These are phyloP conservation scores for Pentalonia nigronervosa DNA, from an alignment of 1,140 invertebrate genomes.

Conservation along the genomic window DNA sequence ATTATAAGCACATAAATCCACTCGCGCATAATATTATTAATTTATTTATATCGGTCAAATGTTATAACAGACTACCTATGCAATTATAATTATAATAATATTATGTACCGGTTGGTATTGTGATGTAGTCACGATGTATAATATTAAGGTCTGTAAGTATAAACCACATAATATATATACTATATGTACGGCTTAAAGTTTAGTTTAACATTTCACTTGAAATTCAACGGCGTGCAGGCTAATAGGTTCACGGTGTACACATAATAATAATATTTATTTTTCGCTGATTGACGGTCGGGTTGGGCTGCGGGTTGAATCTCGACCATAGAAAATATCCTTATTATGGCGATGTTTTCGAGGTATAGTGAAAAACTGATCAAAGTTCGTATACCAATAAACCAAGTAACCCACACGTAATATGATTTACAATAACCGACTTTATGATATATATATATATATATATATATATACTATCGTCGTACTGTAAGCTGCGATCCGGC, in stretches of 20 bases:
- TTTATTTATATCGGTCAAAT: neutral
- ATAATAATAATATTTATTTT: neutral
- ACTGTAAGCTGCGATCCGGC: neutral
- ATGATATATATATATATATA: no score
- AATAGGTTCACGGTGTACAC: no score
- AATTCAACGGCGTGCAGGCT: neutral
- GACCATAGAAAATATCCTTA: neutral
- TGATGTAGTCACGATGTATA: neutral
- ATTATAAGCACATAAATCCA: neutral
- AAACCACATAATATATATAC: neutral
- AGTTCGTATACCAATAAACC: neutral
- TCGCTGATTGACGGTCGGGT: neutral
- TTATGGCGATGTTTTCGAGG: neutral
- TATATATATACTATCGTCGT: neutral
- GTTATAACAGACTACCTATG: neutral
- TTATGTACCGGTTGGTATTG: neutral
- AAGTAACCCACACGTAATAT: neutral
- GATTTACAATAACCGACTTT: neutral
- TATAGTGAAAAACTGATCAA: neutral
- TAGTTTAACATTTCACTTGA: neutral
- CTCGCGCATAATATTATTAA: neutral
- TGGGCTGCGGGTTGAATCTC: neutral
- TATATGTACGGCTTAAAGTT: neutral
- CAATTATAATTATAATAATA: neutral
- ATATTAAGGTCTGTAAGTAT: neutral